Conservation (phyloP, 2,113 vertebrate genomes). For the Halichoerus grypus region DNA sequence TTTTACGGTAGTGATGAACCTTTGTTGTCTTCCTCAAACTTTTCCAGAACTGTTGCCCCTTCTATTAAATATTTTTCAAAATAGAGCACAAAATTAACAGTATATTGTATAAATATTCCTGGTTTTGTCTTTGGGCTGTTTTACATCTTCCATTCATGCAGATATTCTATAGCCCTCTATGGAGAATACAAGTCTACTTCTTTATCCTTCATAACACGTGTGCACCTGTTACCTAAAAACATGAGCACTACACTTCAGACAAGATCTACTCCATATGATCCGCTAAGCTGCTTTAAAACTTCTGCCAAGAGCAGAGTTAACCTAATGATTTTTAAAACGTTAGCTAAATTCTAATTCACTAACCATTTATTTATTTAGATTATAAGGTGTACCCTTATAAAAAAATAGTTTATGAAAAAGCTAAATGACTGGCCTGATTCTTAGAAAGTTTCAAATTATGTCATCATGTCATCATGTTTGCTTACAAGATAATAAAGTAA, state of each 20-base stretch:
- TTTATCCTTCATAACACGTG: neutral
- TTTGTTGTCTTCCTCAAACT: neutral
- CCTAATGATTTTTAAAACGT: neutral
- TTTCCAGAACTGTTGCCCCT: neutral
- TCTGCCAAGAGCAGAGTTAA: neutral
- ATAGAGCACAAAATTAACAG: neutral
- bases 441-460: conserved; percentile 2
- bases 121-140: neutral
- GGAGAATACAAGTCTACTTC: neutral
- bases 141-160: neutral
- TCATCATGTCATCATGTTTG: neutral
- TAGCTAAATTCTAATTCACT: neutral
- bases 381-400: neutral
- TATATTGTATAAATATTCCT: neutral
- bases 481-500: neutral
- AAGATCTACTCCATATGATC: neutral
- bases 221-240: neutral
- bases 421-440: neutral
- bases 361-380: neutral
- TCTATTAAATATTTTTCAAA: neutral
- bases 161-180: neutral
- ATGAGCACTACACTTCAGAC: neutral
- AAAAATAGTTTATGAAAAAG: neutral
- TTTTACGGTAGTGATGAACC: neutral
- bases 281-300: neutral